These are phyloP conservation scores for Tachycineta bicolor DNA, from an alignment of 2,113 vertebrate species.

Conservation along the genomic window DNA sequence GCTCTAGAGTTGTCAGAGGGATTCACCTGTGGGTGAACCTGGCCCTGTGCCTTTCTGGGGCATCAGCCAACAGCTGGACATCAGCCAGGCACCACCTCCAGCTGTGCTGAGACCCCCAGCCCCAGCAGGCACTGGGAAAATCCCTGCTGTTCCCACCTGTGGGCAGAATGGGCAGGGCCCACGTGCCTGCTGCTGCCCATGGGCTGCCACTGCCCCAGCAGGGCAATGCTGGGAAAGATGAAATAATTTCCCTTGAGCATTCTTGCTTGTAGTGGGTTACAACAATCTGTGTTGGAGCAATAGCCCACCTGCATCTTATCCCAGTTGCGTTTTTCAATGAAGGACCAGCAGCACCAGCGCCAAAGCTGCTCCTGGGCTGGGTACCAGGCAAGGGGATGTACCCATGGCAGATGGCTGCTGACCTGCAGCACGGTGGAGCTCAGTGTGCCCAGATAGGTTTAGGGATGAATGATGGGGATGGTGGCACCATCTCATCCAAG, in stretches of 20 bases:
- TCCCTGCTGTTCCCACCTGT: not conserved
- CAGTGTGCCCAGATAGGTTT: not conserved
- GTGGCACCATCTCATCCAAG: not conserved
- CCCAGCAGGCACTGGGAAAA: not conserved
- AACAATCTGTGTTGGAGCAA: fast-evolving
- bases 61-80: not conserved
- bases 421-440: not conserved
- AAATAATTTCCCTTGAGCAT: not conserved
- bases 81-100: not conserved
- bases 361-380: not conserved
- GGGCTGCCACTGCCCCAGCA: not conserved
- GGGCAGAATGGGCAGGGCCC: not conserved
- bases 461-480: not conserved
- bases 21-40: not conserved
- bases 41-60: not conserved
- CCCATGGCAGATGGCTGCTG: fast-evolving
- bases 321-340: not conserved
- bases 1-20: not conserved
- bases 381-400: not conserved
- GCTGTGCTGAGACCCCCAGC: not conserved
- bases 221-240: not conserved
- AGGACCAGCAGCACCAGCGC: not conserved
- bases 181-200: not conserved
- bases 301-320: fast-evolving
- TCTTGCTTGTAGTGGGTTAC: not conserved